A percentile compares a stretch with the other conserved stretches of the same genome.
These are phyloP conservation scores for Zygaena filipendulae DNA, from an alignment of 2,888 invertebrate species.

Conservation along the genomic window DNA sequence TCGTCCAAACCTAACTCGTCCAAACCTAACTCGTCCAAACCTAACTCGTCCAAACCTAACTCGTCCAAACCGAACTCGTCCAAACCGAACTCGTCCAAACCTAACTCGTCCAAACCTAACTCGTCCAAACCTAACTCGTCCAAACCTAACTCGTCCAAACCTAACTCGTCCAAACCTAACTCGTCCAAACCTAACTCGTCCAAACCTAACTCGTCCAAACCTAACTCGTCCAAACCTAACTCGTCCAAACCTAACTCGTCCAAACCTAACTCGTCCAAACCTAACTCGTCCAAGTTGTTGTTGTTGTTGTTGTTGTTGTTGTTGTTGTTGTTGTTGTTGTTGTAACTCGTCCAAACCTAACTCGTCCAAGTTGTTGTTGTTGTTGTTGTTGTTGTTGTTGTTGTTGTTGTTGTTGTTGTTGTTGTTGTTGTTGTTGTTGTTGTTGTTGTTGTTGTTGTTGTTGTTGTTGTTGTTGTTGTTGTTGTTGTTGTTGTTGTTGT, in stretches of 20 bases:
- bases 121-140: constrained; percentile 15
- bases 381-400: too few relatives aligned
- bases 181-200: constrained; percentile 14
- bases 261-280: constrained; percentile 13
- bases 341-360: constrained; percentile 10
- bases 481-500: too few relatives aligned
- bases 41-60: constrained; percentile 14
- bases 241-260: constrained; percentile 11
- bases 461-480: too few relatives aligned
- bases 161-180: constrained; percentile 15
- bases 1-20: constrained; percentile 14
- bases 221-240: constrained; percentile 15
- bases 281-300: constrained; percentile 14
- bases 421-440: too few relatives aligned
- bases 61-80: constrained; percentile 13
- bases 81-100: constrained; percentile 14
- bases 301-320: constrained; percentile 8
- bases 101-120: constrained; percentile 15
- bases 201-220: constrained; percentile 13
- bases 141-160: constrained; percentile 15
- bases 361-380: too few relatives aligned
- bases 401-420: too few relatives aligned
- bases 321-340: too few relatives aligned
- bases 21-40: constrained; percentile 15
- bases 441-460: too few relatives aligned